These are phyloP conservation scores for Lates japonicus DNA, from an alignment of 2,797 vertebrate genomes.

Conservation along the genomic window DNA sequence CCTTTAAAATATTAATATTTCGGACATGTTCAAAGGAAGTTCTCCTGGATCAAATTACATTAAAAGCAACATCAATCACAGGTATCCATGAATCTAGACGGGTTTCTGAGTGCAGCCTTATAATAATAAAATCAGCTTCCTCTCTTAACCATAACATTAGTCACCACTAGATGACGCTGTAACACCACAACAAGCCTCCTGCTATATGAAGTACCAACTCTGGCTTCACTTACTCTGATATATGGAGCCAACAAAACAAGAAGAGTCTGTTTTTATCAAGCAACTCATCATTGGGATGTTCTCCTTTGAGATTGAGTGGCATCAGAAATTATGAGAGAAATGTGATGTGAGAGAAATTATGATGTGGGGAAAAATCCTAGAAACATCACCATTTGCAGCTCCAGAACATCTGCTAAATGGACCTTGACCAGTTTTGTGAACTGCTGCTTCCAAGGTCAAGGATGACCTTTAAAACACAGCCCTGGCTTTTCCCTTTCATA, in stretches of 20 bases:
- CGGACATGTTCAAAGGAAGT: background rate
- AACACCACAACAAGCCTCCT: background rate
- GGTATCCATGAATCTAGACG: background rate
- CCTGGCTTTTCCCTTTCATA: background rate
- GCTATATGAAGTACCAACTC: background rate
- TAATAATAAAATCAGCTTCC: background rate
- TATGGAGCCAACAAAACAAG: background rate
- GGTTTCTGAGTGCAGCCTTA: background rate
- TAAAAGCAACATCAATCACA: background rate
- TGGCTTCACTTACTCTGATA: background rate
- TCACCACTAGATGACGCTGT: slow-evolving; percentile 30
- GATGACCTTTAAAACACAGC: background rate
- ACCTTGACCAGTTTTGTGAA: background rate
- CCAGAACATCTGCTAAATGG: background rate
- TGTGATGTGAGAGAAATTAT: too few species aligned
- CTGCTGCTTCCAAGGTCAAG: background rate
- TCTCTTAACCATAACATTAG: background rate
- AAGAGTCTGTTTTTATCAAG: background rate
- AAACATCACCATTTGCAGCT: background rate
- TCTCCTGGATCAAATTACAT: background rate
- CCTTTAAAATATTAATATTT: too few species aligned
- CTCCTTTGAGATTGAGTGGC: background rate
- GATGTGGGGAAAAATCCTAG: background rate
- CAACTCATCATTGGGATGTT: background rate
- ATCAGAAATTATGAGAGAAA: too few species aligned